These are phyloP conservation scores for Brachypterus glaber DNA, from an alignment of 2,888 invertebrate genomes.

Conservation along the genomic window DNA sequence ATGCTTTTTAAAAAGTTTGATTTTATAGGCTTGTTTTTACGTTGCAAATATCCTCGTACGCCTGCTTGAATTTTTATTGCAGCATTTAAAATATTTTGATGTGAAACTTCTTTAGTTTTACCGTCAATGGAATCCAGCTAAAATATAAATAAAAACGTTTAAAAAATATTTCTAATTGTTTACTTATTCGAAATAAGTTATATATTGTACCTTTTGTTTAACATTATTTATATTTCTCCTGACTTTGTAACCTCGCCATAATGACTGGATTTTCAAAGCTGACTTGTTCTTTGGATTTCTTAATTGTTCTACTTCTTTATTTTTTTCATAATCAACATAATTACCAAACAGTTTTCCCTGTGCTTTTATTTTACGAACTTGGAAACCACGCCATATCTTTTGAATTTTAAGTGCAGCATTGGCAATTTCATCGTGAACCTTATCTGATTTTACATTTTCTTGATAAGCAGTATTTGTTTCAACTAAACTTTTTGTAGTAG, in stretches of 20 bases:
- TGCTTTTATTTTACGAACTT: conserved; percentile 8
- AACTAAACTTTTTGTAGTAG: too few relatives aligned
- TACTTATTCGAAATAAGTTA: too few relatives aligned
- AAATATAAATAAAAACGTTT: too few relatives aligned
- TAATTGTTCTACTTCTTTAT: neutral
- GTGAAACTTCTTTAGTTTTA: neutral
- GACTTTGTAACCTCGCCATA: conserved; percentile 26
- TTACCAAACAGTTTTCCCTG: neutral
- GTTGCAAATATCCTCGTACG: conserved; percentile 52
- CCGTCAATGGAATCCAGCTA: too few relatives aligned
- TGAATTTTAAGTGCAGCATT: conserved; percentile 8
- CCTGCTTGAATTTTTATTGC: conserved; percentile 59
- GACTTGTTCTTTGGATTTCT: neutral
- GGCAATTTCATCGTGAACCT: conserved; percentile 7
- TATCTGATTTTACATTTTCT: neutral
- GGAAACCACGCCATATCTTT: conserved; percentile 16
- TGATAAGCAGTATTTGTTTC: too few relatives aligned
- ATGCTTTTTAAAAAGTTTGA: conserved; percentile 11
- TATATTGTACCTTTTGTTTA: conserved; percentile 23
- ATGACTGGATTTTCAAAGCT: conserved; percentile 19
- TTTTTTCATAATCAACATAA: neutral
- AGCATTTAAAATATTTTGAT: conserved; percentile 37
- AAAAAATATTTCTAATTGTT: too few relatives aligned
- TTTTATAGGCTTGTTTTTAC: conserved; percentile 29
- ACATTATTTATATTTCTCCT: conserved; percentile 24